phyloP scores from a whole-genome alignment of 2,888 invertebrate species.

The Drosophila helvetica region DNA sequence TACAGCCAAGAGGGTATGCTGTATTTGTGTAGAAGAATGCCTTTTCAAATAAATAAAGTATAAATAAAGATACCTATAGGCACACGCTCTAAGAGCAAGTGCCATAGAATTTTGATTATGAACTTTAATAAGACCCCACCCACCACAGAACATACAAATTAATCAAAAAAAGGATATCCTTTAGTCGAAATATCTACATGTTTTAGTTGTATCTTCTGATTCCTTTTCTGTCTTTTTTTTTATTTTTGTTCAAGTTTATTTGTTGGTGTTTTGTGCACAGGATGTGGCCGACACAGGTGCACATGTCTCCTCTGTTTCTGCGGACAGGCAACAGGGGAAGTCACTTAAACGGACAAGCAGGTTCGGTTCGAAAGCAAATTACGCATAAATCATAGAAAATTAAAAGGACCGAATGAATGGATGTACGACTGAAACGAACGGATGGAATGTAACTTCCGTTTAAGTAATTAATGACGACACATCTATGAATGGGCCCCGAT shows the following conservation, averaged over 20 bases:
- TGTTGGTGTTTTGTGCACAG: constrained; percentile 54
- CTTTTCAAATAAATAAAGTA: too few species aligned
- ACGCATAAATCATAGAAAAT: constrained; percentile 72
- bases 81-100: too few species aligned
- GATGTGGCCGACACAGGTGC: constrained; percentile 73
- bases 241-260: constrained; percentile 21
- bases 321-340: constrained; percentile 52
- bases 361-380: constrained; percentile 41
- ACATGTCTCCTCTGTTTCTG: constrained; percentile 58
- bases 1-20: constrained; percentile 4
- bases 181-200: constrained; percentile 4
- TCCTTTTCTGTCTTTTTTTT: constrained; percentile 7
- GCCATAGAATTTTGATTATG: too few species aligned
- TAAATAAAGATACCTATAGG: too few species aligned
- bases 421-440: constrained; percentile 28
- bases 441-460: constrained; percentile 51
- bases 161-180: too few species aligned
- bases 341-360: constrained; percentile 54
- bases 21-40: not conserved
- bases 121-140: too few species aligned
- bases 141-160: too few species aligned
- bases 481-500: constrained; percentile 33
- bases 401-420: constrained; percentile 54
- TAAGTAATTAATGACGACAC: constrained; percentile 51
- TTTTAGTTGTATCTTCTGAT: constrained; percentile 19